Percentiles rank a stretch among this genome's conserved stretches.
Conservation (phyloP, 64 coral and sea anemone species). For the Dendronephthya gigantea region DNA sequence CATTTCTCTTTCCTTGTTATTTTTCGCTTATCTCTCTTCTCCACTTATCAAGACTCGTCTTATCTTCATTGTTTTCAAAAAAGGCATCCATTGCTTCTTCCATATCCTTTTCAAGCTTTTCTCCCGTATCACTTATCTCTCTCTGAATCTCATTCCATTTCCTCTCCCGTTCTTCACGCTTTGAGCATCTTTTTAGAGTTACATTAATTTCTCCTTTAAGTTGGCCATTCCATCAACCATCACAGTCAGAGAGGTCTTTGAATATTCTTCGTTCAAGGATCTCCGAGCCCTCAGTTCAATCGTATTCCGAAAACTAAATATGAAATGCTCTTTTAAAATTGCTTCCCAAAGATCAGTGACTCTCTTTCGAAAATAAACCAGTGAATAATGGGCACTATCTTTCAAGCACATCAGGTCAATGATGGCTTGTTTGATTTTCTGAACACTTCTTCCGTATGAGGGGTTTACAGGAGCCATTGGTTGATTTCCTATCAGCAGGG, state of each 20-base stretch:
- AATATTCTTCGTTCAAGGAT: no score
- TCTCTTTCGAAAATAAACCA: not conserved
- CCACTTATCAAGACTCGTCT: not conserved
- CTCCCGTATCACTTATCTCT: not conserved
- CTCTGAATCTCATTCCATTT: not conserved
- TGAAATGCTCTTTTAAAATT: not conserved
- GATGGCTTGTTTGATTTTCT: no score
- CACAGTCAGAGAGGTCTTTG: no score
- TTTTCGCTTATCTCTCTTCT: not conserved
- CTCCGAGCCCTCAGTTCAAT: no score
- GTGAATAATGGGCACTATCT: not conserved
- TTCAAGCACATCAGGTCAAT: no score
- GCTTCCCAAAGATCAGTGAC: not conserved
- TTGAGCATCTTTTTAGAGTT: no score
- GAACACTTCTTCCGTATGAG: no score
- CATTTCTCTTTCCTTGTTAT: not conserved
- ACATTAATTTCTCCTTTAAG: no score
- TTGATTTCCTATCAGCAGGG: not conserved
- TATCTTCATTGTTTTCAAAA: not conserved
- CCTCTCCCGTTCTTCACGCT: not conserved
- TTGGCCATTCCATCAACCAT: no score
- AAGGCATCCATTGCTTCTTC: not conserved
- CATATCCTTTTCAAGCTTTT: not conserved
- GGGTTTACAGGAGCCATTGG: not conserved
- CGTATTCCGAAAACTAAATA: no score